Evolutionary conservation across 2,888 invertebrate genomes (phyloP).

Genomic region (Cantharis rustica): DNA sequence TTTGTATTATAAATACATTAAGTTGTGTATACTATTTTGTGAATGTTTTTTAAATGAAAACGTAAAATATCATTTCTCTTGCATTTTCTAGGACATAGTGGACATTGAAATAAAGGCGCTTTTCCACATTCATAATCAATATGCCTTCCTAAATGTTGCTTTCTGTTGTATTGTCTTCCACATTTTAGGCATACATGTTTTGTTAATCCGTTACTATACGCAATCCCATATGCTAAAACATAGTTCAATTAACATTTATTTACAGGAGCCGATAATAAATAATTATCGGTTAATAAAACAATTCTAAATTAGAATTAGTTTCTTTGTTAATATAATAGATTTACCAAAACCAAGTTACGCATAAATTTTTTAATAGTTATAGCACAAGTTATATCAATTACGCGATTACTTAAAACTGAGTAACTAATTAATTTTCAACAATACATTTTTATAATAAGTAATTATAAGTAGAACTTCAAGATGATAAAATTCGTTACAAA

Average conservation of each 20-base stretch:
- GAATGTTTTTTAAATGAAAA: slow-evolving; percentile 45
- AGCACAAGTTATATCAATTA: no score
- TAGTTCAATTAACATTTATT: not conserved
- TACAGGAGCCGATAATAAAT: not conserved
- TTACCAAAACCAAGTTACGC: not conserved
- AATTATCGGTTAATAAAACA: not conserved
- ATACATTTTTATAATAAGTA: no score
- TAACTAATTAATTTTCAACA: no score
- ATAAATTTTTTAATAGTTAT: not conserved
- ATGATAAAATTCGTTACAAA: no score
- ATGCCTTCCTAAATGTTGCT: slow-evolving; percentile 78
- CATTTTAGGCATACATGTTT: slow-evolving; percentile 64
- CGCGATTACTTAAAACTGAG: not conserved
- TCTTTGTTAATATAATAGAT: not conserved
- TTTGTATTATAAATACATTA: not conserved
- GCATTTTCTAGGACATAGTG: slow-evolving; percentile 45
- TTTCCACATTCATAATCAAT: slow-evolving; percentile 78
- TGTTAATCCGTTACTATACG: not conserved
- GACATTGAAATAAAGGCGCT: slow-evolving; percentile 59
- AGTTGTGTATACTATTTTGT: slow-evolving; percentile 32
- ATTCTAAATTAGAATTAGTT: not conserved
- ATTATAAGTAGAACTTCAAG: no score
- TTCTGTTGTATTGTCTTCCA: slow-evolving; percentile 78
- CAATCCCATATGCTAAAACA: slow-evolving; percentile 2
- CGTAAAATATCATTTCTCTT: slow-evolving; percentile 44